These are phyloP conservation scores for Eciton burchellii DNA, from an alignment of 1,140 invertebrate genomes.

Conservation along the genomic window DNA sequence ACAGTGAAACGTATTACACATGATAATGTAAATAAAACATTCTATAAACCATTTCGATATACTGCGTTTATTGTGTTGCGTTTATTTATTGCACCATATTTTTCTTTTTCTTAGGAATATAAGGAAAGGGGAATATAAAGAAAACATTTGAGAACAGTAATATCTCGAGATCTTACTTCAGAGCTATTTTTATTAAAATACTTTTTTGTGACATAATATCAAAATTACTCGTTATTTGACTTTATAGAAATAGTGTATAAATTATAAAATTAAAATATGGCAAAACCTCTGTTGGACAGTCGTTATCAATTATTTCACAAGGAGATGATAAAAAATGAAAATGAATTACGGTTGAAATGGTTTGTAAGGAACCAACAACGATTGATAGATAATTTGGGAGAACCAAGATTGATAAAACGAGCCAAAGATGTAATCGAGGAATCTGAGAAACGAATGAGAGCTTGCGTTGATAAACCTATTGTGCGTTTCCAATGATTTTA, in stretches of 20 bases:
- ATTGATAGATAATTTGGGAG: constrained; percentile 72
- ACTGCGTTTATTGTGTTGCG: no score
- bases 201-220: constrained; percentile 21
- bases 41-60: constrained; percentile 53
- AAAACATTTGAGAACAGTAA: constrained; percentile 57
- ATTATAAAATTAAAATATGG: constrained; percentile 45
- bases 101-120: constrained; percentile 6
- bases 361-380: constrained; percentile 76
- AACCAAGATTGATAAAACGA: constrained; percentile 44
- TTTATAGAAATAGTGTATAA: constrained; percentile 11
- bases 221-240: constrained; percentile 30
- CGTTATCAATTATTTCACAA: constrained; percentile 73
- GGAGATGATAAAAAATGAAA: constrained; percentile 71
- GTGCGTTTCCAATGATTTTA: background rate
- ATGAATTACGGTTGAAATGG: constrained; percentile 73
- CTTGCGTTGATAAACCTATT: background rate
- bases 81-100: constrained; percentile 29
- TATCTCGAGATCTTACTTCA: constrained; percentile 52
- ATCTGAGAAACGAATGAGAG: constrained; percentile 21
- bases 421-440: constrained; percentile 42
- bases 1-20: constrained; percentile 57
- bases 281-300: constrained; percentile 67
- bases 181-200: constrained; percentile 43
- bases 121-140: constrained; percentile 3
- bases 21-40: constrained; percentile 75